Evolutionary conservation across 2,888 invertebrate genomes (phyloP), one percentile per base, ranked within the genome.

Genomic region (Lucinisca nassula): DNA sequence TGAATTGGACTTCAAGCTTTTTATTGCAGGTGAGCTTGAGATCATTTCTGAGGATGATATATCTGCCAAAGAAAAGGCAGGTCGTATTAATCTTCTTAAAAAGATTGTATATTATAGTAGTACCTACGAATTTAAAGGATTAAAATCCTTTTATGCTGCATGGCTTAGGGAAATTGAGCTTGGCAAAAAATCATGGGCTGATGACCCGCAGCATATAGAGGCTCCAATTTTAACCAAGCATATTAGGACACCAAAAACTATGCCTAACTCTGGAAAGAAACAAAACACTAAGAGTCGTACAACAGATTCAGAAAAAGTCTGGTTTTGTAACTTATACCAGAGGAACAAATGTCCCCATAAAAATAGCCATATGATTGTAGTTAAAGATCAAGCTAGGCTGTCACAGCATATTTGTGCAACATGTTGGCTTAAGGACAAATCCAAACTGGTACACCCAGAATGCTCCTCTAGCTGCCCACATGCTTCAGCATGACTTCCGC

Each of bases 51-150:
- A 17, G n/a, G 72, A 72, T 37, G 37, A 21, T 30, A 4, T 72
- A 14, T 72, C 72, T 37, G 72, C 35, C 6, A n/a, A 17, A n/a
- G 72, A 72, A 21, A 72, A 30, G n/a, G 37, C 14, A n/a, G 72
- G 72, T 72, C 37, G 72, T 3, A n/a, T 72, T 14, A n/a, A 38
- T 3, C 21, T 72, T 35, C 21, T 72, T 6, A 72, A 72, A 24
- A 72, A 37, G n/a, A 38, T 72, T 21, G 72, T 72, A 8, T 72
- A 72, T 72, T 72, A 72, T 37, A n/a, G 37, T 37, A 72, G 24
- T 24, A 35, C 21, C 6, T 72, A 72, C 21, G 37, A 37, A 38
- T 32, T 72, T 72, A 40, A 72, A 72, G 72, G 24, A 1, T 12
- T 72, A 2, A 37, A 40, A 37, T 35, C 72, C 6, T 72, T 72